These are phyloP conservation scores for Thalassarche chlororhynchos DNA, from an alignment of 2,113 vertebrate species.

Conservation along the genomic window DNA sequence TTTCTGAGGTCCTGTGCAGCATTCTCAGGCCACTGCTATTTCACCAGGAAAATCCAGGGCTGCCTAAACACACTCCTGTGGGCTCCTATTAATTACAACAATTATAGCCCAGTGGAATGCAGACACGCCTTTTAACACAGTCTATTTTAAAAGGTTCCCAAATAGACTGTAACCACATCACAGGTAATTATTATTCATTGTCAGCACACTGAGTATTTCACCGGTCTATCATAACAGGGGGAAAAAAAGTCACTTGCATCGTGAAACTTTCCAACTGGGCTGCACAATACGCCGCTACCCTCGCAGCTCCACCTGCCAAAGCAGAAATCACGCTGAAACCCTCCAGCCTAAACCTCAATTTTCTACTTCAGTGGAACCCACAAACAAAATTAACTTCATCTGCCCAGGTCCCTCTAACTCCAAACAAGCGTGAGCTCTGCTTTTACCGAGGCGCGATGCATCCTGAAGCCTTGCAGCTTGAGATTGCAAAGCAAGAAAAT, in stretches of 20 bases:
- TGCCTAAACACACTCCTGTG: neutral
- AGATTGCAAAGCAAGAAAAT: fast-evolving
- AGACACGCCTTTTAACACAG: neutral
- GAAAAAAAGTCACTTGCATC: neutral
- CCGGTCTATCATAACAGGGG: fast-evolving
- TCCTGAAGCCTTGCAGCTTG: neutral
- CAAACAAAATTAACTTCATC: neutral
- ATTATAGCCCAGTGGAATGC: fast-evolving
- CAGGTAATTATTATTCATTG: neutral
- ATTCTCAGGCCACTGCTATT: neutral
- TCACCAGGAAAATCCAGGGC: neutral
- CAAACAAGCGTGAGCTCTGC: fast-evolving
- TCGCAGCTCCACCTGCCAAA: neutral
- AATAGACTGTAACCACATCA: neutral
- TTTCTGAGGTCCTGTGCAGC: neutral
- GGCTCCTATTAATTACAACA: neutral
- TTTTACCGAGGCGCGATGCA: fast-evolving
- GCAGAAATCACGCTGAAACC: no score
- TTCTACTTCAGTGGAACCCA: neutral
- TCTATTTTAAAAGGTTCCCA: neutral
- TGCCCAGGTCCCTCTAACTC: neutral
- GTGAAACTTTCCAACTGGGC: neutral
- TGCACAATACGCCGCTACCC: fast-evolving
- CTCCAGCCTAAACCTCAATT: neutral
- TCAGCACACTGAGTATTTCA: fast-evolving